A percentile compares a stretch with the other conserved stretches of the same genome.
These are phyloP conservation scores for Drosophila bocki DNA, from an alignment of 1,140 invertebrate genomes.

Conservation along the genomic window DNA sequence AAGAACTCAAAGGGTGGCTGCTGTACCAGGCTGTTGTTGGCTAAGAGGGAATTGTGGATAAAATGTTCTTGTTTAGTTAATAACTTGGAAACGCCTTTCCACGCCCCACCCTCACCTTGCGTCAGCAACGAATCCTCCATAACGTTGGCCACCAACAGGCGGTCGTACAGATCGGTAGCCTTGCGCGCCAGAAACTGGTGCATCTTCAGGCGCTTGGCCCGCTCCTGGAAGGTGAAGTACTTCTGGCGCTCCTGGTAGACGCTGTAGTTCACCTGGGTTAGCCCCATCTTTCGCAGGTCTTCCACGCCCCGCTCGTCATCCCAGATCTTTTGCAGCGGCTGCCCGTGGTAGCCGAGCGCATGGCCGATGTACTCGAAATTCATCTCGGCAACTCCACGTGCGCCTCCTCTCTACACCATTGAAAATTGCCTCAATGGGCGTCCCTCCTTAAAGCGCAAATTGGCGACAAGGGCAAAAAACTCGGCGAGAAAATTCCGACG, in stretches of 20 bases:
- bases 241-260: slow-evolving; percentile 92
- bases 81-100: too few species aligned
- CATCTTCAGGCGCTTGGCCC: slow-evolving; percentile 92
- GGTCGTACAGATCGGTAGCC: slow-evolving; percentile 88
- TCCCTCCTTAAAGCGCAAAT: slow-evolving; percentile 4
- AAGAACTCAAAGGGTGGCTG: slow-evolving; percentile 94
- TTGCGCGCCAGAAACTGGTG: slow-evolving; percentile 94
- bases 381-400: slow-evolving; percentile 38
- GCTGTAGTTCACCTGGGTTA: slow-evolving; percentile 89
- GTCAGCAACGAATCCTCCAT: slow-evolving; percentile 83
- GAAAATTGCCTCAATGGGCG: slow-evolving; percentile 1
- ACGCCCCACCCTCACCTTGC: slow-evolving; percentile 21
- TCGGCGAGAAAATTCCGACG: slow-evolving; percentile 1
- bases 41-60: neutral
- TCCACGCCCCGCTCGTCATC: slow-evolving; percentile 91
- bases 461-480: neutral
- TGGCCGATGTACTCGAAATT: slow-evolving; percentile 87
- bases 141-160: slow-evolving; percentile 85
- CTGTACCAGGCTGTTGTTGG: slow-evolving; percentile 29
- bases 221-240: slow-evolving; percentile 91
- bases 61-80: neutral
- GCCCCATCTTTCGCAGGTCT: slow-evolving; percentile 89
- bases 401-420: slow-evolving; percentile 6
- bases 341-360: slow-evolving; percentile 93
- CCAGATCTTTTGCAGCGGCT: slow-evolving; percentile 94